Evolutionary conservation across 1,140 invertebrate genomes (phyloP).

Genomic region (Musca vetustissima): DNA sequence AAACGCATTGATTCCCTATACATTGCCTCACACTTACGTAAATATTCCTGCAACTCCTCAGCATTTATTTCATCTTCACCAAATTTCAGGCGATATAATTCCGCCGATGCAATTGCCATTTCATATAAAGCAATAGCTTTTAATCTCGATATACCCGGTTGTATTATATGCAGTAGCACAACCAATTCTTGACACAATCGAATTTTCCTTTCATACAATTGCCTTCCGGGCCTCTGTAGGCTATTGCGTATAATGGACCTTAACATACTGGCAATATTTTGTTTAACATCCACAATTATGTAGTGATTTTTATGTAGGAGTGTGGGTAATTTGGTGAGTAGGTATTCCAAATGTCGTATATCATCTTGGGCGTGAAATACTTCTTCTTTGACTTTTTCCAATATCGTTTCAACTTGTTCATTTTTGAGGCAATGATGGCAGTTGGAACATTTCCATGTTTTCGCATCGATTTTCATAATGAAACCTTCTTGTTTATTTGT

Average conservation of each 20-base stretch:
- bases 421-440: constrained; percentile 36
- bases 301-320: constrained; percentile 67
- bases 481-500: constrained; percentile 36
- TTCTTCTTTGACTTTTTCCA: constrained; percentile 56
- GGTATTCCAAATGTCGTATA: constrained; percentile 58
- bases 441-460: constrained; percentile 44
- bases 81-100: constrained; percentile 58
- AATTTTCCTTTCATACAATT: constrained; percentile 65
- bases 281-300: constrained; percentile 66
- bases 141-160: constrained; percentile 72
- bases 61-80: constrained; percentile 36
- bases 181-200: constrained; percentile 68
- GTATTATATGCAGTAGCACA: constrained; percentile 65
- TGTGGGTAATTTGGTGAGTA: constrained; percentile 61
- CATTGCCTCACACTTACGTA: constrained; percentile 60
- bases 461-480: constrained; percentile 33
- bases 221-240: constrained; percentile 59
- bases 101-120: constrained; percentile 67
- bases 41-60: constrained; percentile 51
- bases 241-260: constrained; percentile 59
- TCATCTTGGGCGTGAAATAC: constrained; percentile 52
- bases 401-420: constrained; percentile 40
- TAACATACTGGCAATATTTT: constrained; percentile 64
- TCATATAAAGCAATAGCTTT: constrained; percentile 74
- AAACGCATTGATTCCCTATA: constrained; percentile 66